These are phyloP conservation scores for Sebastes dallii DNA, from an alignment of 2,797 vertebrate genomes.

Conservation along the genomic window DNA sequence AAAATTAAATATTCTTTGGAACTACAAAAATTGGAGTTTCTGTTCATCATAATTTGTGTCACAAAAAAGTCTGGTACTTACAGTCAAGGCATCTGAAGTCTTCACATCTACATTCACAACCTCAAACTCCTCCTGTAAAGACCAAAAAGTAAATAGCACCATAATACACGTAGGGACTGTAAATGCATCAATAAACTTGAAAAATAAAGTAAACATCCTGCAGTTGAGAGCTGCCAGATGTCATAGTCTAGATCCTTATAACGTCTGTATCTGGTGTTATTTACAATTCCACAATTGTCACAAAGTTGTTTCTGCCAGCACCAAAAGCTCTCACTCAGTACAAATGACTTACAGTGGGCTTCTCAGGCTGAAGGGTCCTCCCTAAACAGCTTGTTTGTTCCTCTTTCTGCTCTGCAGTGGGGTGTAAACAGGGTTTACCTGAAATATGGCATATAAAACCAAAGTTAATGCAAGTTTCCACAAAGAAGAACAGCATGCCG, in stretches of 20 bases:
- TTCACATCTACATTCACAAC: constrained; percentile 83
- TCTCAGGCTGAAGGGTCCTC: constrained; percentile 78
- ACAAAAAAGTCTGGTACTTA: constrained; percentile 58
- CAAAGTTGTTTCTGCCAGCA: not conserved
- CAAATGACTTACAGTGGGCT: constrained; percentile 75
- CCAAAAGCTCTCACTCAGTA: not conserved
- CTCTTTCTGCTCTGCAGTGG: constrained; percentile 73
- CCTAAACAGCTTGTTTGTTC: constrained; percentile 76
- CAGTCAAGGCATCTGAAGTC: constrained; percentile 76
- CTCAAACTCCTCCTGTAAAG: constrained; percentile 90
- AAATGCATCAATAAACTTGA: not conserved
- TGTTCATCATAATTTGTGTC: not conserved
- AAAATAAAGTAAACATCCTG: constrained; percentile 1
- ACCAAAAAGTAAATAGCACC: not conserved
- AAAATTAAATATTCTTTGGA: not conserved
- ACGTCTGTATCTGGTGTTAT: not conserved
- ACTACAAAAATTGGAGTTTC: not conserved
- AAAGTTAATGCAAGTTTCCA: not conserved
- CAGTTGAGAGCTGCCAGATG: not conserved
- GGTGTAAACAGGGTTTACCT: constrained; percentile 79
- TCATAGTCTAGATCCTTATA: not conserved
- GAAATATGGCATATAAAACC: constrained; percentile 23
- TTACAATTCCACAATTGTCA: constrained; percentile 1
- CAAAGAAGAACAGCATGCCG: not conserved
- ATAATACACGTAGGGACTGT: not conserved